A percentile compares a stretch with the other conserved stretches of the same genome.
phyloP scores from a whole-genome alignment of 2,888 invertebrate species.

The Operophtera brumata region DNA sequence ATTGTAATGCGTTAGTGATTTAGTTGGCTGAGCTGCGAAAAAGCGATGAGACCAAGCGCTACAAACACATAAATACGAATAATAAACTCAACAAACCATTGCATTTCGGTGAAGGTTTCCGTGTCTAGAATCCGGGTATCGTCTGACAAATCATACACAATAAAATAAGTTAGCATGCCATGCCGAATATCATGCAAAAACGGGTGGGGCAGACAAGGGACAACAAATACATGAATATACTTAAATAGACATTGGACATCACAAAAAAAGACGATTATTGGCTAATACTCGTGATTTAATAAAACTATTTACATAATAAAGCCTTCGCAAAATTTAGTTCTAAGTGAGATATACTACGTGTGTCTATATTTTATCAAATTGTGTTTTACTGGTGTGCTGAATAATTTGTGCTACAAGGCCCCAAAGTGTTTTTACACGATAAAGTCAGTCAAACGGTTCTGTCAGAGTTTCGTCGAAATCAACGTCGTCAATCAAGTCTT shows the following conservation, averaged over 20 bases:
- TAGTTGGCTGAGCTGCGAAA: constrained; percentile 45
- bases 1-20: constrained; percentile 43
- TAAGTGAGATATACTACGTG: constrained; percentile 32
- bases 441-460: constrained; percentile 26
- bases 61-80: constrained; percentile 45
- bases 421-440: constrained; percentile 31
- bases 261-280: constrained; percentile 4
- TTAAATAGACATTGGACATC: constrained; percentile 33
- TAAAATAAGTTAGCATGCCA: constrained; percentile 75
- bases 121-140: constrained; percentile 78
- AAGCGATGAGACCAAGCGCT: constrained; percentile 49
- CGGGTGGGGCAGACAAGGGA: constrained; percentile 46
- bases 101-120: constrained; percentile 67
- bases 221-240: constrained; percentile 40
- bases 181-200: constrained; percentile 73
- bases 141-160: constrained; percentile 78
- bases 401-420: constrained; percentile 32
- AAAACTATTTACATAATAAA: constrained; percentile 28
- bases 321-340: constrained; percentile 26
- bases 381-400: constrained; percentile 31
- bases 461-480: constrained; percentile 31
- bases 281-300: not conserved
- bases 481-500: constrained; percentile 35
- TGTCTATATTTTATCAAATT: constrained; percentile 23
- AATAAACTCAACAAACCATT: constrained; percentile 76